phyloP scores from a whole-genome alignment of 2,797 vertebrate species.

The Forpus xanthops region DNA sequence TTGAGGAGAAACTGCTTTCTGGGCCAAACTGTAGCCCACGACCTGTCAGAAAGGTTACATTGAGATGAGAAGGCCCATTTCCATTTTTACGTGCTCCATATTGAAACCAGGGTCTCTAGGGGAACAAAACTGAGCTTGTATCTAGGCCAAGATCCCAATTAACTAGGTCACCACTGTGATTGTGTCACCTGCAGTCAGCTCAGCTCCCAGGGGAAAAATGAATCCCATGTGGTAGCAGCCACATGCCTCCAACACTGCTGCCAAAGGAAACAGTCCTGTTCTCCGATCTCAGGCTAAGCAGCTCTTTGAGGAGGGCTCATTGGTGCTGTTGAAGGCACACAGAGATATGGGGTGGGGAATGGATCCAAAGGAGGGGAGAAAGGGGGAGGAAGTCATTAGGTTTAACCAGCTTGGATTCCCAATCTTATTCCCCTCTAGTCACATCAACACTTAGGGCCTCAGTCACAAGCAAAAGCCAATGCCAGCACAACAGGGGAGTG shows the following conservation, averaged over 20 bases:
- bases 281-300: accelerated
- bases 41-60: not conserved
- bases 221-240: not conserved
- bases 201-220: not conserved
- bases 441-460: not conserved
- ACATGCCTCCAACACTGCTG: accelerated
- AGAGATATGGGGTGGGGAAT: accelerated
- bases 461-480: not conserved
- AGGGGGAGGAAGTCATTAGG: accelerated
- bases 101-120: not conserved
- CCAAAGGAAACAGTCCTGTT: not conserved
- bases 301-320: not conserved
- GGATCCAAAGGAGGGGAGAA: accelerated
- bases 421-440: not conserved
- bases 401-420: not conserved
- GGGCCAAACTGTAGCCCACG: not conserved
- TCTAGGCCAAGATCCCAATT: not conserved
- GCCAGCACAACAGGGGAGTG: accelerated
- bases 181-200: not conserved
- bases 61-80: not conserved
- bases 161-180: not conserved
- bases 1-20: not conserved
- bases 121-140: not conserved
- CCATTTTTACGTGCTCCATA: not conserved
- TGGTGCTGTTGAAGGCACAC: not conserved